Evolutionary conservation across 2,888 invertebrate species (phyloP), one percentile per base, ranked within the genome.

Genomic region (Amblyjoppa fuscipennis): DNA sequence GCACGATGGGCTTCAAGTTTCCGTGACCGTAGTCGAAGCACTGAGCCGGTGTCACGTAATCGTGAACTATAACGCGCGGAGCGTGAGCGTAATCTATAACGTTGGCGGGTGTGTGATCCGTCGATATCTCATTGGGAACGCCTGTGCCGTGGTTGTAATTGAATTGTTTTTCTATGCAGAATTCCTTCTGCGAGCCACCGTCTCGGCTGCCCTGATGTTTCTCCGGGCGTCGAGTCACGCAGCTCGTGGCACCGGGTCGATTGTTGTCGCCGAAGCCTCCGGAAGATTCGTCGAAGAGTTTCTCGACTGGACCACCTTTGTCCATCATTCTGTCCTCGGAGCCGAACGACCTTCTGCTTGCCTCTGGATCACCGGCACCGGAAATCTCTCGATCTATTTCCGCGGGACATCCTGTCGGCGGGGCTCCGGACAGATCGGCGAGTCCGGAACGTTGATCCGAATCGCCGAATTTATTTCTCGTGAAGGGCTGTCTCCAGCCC

Each of bases 101-200:
- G 74, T 93, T 94, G 0, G 89, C 85, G 3, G 93, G 92, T 13
- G 89, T 69, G 34, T 91, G 89, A 7, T 93, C 93, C 2, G 82
- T 74, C 16, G 88, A 83, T 69, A 88, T 89, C 25, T 91, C 89
- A 41, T 88, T 82, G 0, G 89, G 80, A 9, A 73, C 69, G 11
- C 87, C 79, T 45, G 90, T 92, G 16, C 92, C 92, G 53, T 94
- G 94, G 87, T 94, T 94, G 81, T 94, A 94, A 89, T 94, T 94
- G 51, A 93, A 94, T 78, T 94, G 93, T 79, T 91, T 93, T 16
- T 91, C 91, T 16, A 90, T 91, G 49, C 91, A 90, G 74, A 94
- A 94, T n/a, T 94, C 93, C 56, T 90, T 88, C 31, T 79, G 84
- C 25, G 81, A 81, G 6, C 70, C 83, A 3, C 56, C 83, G 20